Evolutionary conservation across 2,113 vertebrate species (phyloP).

Genomic region (Chiloscyllium plagiosum): DNA sequence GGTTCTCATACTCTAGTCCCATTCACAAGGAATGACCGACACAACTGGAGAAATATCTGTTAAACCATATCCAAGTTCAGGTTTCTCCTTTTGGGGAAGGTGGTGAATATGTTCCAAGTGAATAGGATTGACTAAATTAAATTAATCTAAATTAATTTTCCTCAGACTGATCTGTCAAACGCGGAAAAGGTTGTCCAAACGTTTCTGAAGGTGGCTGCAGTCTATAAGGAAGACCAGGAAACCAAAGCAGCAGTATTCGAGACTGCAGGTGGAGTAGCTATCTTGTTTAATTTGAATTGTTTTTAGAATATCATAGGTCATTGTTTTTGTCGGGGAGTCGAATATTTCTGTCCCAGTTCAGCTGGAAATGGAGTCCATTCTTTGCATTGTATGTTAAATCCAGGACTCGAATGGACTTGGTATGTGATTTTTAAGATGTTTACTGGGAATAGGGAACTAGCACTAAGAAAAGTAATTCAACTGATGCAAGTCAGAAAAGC

Average conservation of each 20-base stretch:
- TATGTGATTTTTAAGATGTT: not conserved
- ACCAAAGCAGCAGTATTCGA: conserved; percentile 71
- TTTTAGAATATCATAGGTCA: not conserved
- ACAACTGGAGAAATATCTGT: not conserved
- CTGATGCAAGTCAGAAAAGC: not conserved
- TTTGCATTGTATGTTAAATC: not conserved
- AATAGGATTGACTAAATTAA: not conserved
- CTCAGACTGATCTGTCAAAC: conserved; percentile 64
- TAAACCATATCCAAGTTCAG: not conserved
- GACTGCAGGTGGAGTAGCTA: conserved; percentile 54
- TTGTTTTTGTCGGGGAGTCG: too few species aligned
- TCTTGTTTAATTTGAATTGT: not conserved
- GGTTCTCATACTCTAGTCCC: not conserved
- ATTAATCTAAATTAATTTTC: not conserved
- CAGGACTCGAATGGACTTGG: too few species aligned
- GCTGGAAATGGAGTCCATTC: not conserved
- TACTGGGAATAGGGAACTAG: not conserved
- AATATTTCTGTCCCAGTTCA: not conserved
- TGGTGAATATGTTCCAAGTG: not conserved
- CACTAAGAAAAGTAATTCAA: not conserved
- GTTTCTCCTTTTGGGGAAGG: not conserved
- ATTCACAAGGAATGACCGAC: not conserved
- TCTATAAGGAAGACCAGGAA: conserved; percentile 78
- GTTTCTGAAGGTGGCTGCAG: conserved; percentile 84
- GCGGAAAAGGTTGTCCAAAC: conserved; percentile 71